Evolutionary conservation across 1,140 invertebrate genomes (phyloP), one percentile per base, ranked within the genome.

Genomic region (Platyscapa corneri): DNA sequence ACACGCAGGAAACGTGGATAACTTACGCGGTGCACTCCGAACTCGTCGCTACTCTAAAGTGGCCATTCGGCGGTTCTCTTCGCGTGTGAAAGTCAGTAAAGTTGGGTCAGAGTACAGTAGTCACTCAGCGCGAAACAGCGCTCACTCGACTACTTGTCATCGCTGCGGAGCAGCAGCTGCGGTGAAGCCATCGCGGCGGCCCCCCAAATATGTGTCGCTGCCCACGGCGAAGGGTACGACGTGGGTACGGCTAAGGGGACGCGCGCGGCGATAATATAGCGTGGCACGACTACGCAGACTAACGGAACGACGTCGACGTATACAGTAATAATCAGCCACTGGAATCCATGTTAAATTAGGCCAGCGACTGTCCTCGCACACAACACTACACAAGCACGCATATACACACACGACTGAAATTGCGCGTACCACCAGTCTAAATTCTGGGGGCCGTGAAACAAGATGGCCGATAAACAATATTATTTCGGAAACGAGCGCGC

Each of bases 401-500:
- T 42, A 49, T 34, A 49, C 42, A 76, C n/a, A 6, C 27, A 46
- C 27, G 27, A 1, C 27, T 3, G 56, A 23, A 27, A 49, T n/a
- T 34, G 27, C 39, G 27, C 42, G 27, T 34, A 76, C 39, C 14
- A 46, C 5, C 23, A 49, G 39, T 3, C 23, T 27, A 18, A 12
- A 49, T 0, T 16, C 1, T 49, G n/a, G 65, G 42, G 89, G 90
- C 89, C 90, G 91, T 89, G 90, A 90, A 90, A 92, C 91, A 93
- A 92, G 92, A 93, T 92, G 92, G 91, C 92, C 90, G 90, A 92
- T 92, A 92, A 93, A 93, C 91, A 93, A 93, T 18, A 74, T 34
- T 67, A 32, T 67, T 34, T 34, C 8, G 30, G 18, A 67, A 67
- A 5, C 7, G 30, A 2, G 37, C 23, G 20, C 70, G 37, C 70